phyloP scores from a whole-genome alignment of 1,140 invertebrate genomes.

The Drosophila equinoxialis region DNA sequence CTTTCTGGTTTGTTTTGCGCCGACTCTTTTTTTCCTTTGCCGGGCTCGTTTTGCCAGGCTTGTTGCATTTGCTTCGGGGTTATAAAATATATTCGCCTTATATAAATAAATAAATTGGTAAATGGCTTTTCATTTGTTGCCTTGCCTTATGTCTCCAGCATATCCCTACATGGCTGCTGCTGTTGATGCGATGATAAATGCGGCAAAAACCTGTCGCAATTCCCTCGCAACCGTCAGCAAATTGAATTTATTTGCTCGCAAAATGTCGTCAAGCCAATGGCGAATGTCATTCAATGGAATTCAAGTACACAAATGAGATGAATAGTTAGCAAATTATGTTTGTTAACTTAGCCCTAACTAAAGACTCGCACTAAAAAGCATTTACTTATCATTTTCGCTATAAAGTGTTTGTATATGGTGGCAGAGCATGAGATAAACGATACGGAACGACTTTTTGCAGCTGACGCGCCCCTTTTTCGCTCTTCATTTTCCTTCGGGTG shows the following conservation, averaged over 20 bases:
- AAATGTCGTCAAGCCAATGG: constrained; percentile 46
- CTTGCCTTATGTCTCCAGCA: not conserved
- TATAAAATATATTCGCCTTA: constrained; percentile 82
- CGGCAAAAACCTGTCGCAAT: constrained; percentile 79
- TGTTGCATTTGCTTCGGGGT: constrained; percentile 66
- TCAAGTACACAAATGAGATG: constrained; percentile 32
- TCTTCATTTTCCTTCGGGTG: constrained; percentile 29
- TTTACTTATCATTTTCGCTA: constrained; percentile 29
- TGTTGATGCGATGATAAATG: constrained; percentile 75
- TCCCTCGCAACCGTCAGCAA: constrained; percentile 66
- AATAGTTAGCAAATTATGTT: constrained; percentile 23
- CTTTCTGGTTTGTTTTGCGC: constrained; percentile 3
- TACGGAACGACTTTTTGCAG: constrained; percentile 77
- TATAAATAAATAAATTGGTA: constrained; percentile 82
- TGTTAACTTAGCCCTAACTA: not conserved
- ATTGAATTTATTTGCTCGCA: constrained; percentile 79
- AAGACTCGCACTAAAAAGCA: constrained; percentile 23
- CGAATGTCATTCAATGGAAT: constrained; percentile 30
- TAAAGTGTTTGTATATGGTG: constrained; percentile 20
- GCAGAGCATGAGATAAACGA: constrained; percentile 71
- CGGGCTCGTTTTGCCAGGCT: constrained; percentile 14
- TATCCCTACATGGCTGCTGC: constrained; percentile 3
- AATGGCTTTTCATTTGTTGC: constrained; percentile 77
- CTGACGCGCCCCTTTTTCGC: constrained; percentile 51
- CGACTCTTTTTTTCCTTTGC: not conserved